These are phyloP conservation scores for Nesoenas mayeri DNA, from an alignment of 2,113 vertebrate genomes.

Conservation along the genomic window DNA sequence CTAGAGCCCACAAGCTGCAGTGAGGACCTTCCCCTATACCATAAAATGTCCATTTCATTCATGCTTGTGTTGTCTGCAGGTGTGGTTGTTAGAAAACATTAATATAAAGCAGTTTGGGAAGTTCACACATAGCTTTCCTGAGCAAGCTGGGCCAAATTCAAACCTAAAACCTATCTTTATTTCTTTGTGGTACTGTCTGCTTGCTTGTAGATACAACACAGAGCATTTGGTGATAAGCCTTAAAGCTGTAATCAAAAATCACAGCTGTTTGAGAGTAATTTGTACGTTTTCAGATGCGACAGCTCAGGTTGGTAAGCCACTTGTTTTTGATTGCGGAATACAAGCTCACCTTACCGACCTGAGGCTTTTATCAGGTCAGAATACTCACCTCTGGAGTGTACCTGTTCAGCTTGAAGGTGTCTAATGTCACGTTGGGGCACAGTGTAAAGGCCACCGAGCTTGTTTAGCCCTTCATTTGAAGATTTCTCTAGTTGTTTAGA, in stretches of 20 bases:
- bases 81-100: not conserved
- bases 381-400: not conserved
- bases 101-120: not conserved
- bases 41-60: not conserved
- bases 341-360: not conserved
- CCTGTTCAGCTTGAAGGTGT: not conserved
- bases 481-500: not conserved
- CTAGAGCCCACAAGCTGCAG: accelerated
- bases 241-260: not conserved
- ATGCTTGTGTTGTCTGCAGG: not conserved
- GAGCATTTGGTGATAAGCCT: not conserved
- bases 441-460: not conserved
- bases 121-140: accelerated
- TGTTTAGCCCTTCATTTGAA: not conserved
- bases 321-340: not conserved
- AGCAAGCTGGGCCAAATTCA: not conserved
- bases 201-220: not conserved
- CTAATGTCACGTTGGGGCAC: accelerated
- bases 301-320: not conserved
- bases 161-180: not conserved
- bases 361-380: not conserved
- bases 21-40: not conserved
- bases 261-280: not conserved
- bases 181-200: not conserved
- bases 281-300: not conserved